These are phyloP conservation scores for Papilio gigon DNA, from an alignment of 2,888 invertebrate genomes.

Conservation along the genomic window DNA sequence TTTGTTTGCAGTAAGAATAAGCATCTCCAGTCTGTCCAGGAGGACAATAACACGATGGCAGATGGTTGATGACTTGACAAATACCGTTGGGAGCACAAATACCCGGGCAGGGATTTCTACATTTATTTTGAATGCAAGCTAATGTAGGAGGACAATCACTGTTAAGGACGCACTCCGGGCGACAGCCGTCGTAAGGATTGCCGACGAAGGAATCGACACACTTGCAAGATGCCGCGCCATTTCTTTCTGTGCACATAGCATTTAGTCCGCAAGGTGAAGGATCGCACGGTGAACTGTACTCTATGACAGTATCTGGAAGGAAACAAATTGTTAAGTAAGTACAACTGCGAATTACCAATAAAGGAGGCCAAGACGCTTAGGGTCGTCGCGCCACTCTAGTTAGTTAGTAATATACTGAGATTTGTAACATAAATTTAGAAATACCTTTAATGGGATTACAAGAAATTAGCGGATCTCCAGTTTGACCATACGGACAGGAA, in stretches of 20 bases:
- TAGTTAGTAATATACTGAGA: too few relatives aligned
- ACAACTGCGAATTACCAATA: constrained; percentile 13
- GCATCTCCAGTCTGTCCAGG: constrained; percentile 87
- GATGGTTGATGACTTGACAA: constrained; percentile 89
- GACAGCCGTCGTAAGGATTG: constrained; percentile 84
- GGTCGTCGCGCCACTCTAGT: too few relatives aligned
- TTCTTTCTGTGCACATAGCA: constrained; percentile 84
- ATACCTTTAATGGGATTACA: constrained; percentile 73
- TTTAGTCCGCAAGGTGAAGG: constrained; percentile 87
- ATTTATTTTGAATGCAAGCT: constrained; percentile 89
- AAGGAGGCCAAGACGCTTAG: too few relatives aligned
- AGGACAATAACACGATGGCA: constrained; percentile 87
- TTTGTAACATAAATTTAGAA: constrained; percentile 16
- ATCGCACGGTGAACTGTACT: constrained; percentile 83
- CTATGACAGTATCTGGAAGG: constrained; percentile 66
- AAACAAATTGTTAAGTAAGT: constrained; percentile 32
- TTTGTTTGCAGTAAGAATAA: constrained; percentile 83
- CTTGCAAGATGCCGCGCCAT: constrained; percentile 86
- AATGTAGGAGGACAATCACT: constrained; percentile 88
- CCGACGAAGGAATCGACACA: constrained; percentile 84
- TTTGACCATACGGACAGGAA: constrained; percentile 83
- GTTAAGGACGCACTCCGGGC: constrained; percentile 91
- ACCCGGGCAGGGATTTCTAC: constrained; percentile 90
- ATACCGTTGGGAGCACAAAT: constrained; percentile 88
- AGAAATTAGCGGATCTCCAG: constrained; percentile 85